Conservation (phyloP, 2,113 vertebrate species). For the Passer montanus region DNA sequence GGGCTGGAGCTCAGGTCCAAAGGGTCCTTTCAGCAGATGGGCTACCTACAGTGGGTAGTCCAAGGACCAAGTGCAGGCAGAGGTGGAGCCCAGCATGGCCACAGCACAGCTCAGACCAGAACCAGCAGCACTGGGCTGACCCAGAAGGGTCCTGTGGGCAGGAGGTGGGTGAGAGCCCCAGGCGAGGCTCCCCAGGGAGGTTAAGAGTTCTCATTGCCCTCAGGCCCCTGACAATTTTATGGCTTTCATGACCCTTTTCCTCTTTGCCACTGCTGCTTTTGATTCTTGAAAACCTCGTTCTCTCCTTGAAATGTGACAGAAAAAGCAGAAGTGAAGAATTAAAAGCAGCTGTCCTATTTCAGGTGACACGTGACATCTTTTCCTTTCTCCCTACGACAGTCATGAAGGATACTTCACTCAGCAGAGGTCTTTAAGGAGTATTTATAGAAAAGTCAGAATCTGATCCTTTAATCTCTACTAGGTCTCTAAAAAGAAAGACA, state of each 20-base stretch:
- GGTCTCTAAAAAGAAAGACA: not conserved
- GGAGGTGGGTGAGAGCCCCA: fast-evolving
- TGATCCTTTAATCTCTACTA: not conserved
- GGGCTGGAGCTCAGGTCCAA: not conserved
- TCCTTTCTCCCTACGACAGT: not conserved
- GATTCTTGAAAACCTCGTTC: not conserved
- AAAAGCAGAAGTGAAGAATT: not conserved
- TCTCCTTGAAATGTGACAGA: not conserved
- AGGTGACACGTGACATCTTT: not conserved
- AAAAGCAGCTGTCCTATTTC: not conserved
- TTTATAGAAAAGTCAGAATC: constrained; percentile 1
- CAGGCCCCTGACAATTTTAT: not conserved
- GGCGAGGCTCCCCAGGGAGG: not conserved
- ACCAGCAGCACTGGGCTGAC: not conserved
- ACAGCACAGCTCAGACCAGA: not conserved
- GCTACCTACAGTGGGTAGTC: no score
- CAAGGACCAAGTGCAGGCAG: not conserved
- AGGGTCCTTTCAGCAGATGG: not conserved
- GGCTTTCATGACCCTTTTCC: not conserved
- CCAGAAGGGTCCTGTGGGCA: not conserved
- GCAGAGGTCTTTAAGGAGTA: not conserved
- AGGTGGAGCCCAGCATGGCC: not conserved
- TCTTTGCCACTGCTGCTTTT: not conserved
- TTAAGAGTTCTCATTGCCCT: not conserved
- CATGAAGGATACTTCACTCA: not conserved